A percentile compares a stretch with the other conserved stretches of the same genome.
These are phyloP conservation scores for Fringilla coelebs DNA, from an alignment of 2,797 vertebrate genomes.

Conservation along the genomic window DNA sequence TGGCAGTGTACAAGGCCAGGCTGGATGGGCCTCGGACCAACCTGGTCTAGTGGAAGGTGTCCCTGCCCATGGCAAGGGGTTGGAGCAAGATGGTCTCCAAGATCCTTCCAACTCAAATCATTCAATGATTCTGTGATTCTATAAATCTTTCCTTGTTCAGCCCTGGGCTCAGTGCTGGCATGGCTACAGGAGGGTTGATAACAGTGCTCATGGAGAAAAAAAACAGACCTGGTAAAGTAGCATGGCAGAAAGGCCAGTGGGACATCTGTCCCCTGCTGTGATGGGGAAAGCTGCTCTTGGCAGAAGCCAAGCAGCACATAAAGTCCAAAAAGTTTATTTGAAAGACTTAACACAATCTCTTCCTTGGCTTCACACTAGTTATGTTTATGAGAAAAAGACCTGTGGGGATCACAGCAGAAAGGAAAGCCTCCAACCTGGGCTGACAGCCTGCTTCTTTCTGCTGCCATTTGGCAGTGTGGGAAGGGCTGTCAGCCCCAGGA, in stretches of 20 bases:
- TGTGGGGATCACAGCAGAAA: background rate
- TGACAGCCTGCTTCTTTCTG: background rate
- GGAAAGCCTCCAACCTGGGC: background rate
- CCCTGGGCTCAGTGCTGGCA: accelerated
- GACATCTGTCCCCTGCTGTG: background rate
- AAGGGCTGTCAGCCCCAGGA: background rate
- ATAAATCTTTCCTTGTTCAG: background rate
- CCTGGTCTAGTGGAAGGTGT: background rate
- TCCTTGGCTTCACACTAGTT: background rate
- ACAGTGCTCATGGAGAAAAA: background rate
- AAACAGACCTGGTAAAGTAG: accelerated
- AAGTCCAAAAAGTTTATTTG: background rate
- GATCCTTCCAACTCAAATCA: background rate
- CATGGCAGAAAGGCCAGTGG: background rate
- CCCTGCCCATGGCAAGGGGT: background rate
- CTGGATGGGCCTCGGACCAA: background rate
- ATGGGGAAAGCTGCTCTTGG: background rate
- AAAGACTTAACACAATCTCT: background rate
- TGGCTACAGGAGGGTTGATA: background rate
- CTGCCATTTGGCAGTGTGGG: background rate
- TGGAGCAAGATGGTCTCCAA: background rate
- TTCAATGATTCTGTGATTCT: background rate
- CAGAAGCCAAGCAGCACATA: background rate
- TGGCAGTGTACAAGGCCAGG: background rate
- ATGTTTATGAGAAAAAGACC: background rate